Base-by-base conservation (phyloP, 2,113 vertebrate species). In the Tachysurus fulvidraco region DNA sequence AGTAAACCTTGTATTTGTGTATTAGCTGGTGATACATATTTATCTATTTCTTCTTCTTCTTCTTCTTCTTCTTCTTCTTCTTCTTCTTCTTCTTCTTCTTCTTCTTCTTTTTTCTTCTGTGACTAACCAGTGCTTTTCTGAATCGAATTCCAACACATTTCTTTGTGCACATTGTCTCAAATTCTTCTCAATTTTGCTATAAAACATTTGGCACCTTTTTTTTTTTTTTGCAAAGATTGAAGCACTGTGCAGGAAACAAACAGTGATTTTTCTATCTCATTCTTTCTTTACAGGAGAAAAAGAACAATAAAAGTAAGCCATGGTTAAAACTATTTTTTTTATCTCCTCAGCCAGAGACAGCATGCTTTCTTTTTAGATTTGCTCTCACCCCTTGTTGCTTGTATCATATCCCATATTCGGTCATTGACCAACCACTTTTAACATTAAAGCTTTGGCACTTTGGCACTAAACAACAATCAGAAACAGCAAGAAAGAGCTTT, bases 291-390 rank as follows among this genome's bases (percentile, higher is more conserved):
- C 95, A 96, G 95, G 95, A 95, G 94, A 96, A 94, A 96, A 95
- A 95, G 95, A 96, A 93, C 95, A 95, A 94, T 96, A 95, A 96
- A 96, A 95, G 95, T 96, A 96, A 96, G 95, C 93, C 90, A 91
- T 93, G 91, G 90, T 94, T 93, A 92, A 94, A 92, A 93, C 85
- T 92, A 79, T 89, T 92, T 76, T 90, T 87, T 25, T 19, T 1
- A 17, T 90, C 83, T 89, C 57, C 84, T 88, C 81, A 90, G 89
- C 67, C 90, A 93, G 93, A 92, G 91, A 93, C 89, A 91, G 92
- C 94, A 96, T 95, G 95, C 94, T 93, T 93, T 91, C 89, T 92
- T 91, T 57, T 90, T 94, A 92, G 91, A 92, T 93, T 83, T 94
- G 91, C 93, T 91, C 92, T 93, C 93, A 94, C 93, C 91, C 86